Conservation (phyloP, 2,888 invertebrate species). For the Hypomecis atomaria region DNA sequence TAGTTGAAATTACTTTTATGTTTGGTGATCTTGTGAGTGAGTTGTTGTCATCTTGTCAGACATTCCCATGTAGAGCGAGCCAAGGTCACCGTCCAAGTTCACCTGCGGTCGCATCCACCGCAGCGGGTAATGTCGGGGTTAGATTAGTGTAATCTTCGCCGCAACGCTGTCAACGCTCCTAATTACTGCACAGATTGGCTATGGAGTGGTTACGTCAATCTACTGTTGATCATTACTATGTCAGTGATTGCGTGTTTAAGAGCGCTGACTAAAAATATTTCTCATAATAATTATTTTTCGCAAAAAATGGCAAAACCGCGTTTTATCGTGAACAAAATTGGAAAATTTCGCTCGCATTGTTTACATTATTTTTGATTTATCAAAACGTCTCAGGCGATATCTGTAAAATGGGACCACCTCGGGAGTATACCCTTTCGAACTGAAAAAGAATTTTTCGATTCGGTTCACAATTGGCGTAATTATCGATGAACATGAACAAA, state of each 20-base stretch:
- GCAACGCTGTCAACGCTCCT: conserved; percentile 67
- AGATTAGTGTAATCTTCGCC: conserved; percentile 72
- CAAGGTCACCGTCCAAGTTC: conserved; percentile 62
- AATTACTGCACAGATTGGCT: conserved; percentile 46
- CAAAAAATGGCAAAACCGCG: no score
- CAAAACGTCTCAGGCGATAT: no score
- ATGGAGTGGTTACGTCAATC: conserved; percentile 9
- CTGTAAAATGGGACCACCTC: no score
- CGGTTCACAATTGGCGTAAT: no score
- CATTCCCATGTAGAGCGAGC: conserved; percentile 38
- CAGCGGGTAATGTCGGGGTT: conserved; percentile 49
- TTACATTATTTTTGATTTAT: no score
- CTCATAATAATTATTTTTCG: no score
- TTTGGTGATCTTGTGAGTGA: background rate
- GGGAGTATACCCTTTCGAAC: no score
- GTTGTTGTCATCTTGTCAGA: background rate
- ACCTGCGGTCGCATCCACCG: conserved; percentile 59
- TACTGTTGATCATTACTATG: background rate
- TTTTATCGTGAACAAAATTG: no score
- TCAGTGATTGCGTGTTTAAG: background rate
- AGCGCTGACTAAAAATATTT: background rate
- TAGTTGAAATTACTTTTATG: no score
- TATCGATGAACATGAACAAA: no score
- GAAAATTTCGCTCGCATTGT: no score
- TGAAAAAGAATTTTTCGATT: no score